phyloP scores from a whole-genome alignment of 2,888 invertebrate genomes.

The Drosophila nr. perissopoda region DNA sequence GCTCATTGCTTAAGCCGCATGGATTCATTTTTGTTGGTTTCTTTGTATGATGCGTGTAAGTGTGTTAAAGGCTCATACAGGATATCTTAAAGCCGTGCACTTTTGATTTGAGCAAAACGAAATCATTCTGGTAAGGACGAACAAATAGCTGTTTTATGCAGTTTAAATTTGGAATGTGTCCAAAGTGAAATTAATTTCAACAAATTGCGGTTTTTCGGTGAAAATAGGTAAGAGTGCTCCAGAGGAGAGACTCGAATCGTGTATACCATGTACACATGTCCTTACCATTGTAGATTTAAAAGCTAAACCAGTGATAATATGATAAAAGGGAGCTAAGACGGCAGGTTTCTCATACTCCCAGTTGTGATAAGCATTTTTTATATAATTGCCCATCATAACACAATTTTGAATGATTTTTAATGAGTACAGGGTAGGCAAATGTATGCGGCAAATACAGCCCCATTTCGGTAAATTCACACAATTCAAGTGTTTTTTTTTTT shows the following conservation, averaged over 20 bases:
- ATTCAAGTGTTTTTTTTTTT: background rate
- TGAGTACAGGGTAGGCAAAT: background rate
- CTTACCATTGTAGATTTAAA: background rate
- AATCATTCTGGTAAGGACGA: background rate
- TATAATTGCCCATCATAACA: background rate
- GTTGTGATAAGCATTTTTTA: background rate
- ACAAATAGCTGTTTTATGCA: background rate
- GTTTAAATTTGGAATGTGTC: background rate
- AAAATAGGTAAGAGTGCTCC: background rate
- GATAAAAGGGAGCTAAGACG: rapidly evolving
- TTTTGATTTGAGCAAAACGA: background rate
- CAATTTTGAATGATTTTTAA: background rate
- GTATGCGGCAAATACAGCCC: background rate
- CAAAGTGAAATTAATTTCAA: background rate
- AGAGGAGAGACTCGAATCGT: background rate
- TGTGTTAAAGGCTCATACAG: background rate
- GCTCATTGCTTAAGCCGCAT: background rate
- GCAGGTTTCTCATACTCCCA: rapidly evolving
- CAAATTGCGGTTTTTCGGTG: background rate
- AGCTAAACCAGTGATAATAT: background rate
- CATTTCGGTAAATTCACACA: rapidly evolving
- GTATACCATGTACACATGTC: background rate
- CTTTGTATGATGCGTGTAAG: background rate
- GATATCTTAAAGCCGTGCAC: background rate
- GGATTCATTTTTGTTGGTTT: background rate